Base-by-base conservation (phyloP, 30 jellyfish, hydroid and myxozoan species). In the Chrysaora quinquecirrha region DNA sequence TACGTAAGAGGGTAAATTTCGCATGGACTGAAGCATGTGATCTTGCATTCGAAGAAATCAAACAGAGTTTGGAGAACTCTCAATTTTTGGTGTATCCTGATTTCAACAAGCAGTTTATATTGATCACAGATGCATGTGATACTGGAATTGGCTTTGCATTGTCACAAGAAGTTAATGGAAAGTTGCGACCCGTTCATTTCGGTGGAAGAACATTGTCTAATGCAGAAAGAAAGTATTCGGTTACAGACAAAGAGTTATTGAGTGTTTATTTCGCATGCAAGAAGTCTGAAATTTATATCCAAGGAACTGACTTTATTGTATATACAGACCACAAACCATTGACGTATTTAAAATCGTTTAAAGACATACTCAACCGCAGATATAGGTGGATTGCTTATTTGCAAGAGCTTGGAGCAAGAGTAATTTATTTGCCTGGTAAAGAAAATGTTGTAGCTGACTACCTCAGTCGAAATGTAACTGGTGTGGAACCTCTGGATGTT, bases 351-450 rank as follows among this genome's bases (percentile, higher is more conserved):
- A 58, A 58, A 47, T 47, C 83, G 31, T 58, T 58, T 58, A 58
- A 58, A 58, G 33, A 27, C 35, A 16, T 71, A 25, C 30, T 71
- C 10, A 22, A 71, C 3, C 33, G 35, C 32, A 80, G 75, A 71
- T 71, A 16, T 33, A 6, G 76, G 10, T 71, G 75, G 83, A 71
- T 71, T 32, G 76, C 11, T 2, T 71, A 71, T 19, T 19, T 58
- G 19, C 33, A 58, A 58, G 33, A 27, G 35, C 31, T 71, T 18
- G 35, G 35, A 18, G 43, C 3, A 20, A 3, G 29, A 16, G 31
- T 23, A 32, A n/a, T n/a, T n/a, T 71, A 71, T 22, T 14, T 71
- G 20, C 83, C 83, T 4, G 83, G 74, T 4, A 71, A 46, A 33
- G 83, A 71, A 20, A 71, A 34, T 12, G 76, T 18, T 3, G 75